Percentiles rank a stretch among this genome's conserved stretches.
Conservation (phyloP, 2,113 vertebrate species). For the Sylvietta virens region DNA sequence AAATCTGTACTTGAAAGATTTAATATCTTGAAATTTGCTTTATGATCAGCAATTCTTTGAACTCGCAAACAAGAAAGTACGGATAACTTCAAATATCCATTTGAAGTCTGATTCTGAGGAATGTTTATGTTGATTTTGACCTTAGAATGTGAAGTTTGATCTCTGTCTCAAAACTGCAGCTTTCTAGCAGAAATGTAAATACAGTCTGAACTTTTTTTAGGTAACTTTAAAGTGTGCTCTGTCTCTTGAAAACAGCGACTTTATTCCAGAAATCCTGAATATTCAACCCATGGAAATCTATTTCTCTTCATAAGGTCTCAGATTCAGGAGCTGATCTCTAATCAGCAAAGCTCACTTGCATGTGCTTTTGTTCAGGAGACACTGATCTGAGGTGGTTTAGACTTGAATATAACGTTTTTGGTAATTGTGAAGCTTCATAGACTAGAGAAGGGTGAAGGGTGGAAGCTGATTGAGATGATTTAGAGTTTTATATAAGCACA, state of each 20-base stretch:
- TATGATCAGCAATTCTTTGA: slow-evolving; percentile 22
- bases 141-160: slow-evolving; percentile 11
- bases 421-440: not conserved
- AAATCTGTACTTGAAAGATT: not conserved
- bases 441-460: not conserved
- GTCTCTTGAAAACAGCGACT: not conserved
- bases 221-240: not conserved
- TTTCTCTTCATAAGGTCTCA: not conserved
- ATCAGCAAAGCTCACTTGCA: not conserved
- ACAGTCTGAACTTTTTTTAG: not conserved
- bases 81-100: not conserved
- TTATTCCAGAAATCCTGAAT: not conserved
- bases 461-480: not conserved
- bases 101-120: slow-evolving; percentile 25
- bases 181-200: not conserved
- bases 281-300: not conserved
- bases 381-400: not conserved
- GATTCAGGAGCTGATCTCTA: not conserved
- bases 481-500: not conserved
- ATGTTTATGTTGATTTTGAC: slow-evolving; percentile 4
- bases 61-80: not conserved
- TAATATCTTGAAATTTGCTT: not conserved
- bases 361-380: not conserved
- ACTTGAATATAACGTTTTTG: not conserved
- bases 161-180: not conserved